Percentiles rank a stretch among this genome's conserved stretches.
Evolutionary conservation across 2,888 invertebrate genomes (phyloP).

Genomic region (Muscina levida): DNA sequence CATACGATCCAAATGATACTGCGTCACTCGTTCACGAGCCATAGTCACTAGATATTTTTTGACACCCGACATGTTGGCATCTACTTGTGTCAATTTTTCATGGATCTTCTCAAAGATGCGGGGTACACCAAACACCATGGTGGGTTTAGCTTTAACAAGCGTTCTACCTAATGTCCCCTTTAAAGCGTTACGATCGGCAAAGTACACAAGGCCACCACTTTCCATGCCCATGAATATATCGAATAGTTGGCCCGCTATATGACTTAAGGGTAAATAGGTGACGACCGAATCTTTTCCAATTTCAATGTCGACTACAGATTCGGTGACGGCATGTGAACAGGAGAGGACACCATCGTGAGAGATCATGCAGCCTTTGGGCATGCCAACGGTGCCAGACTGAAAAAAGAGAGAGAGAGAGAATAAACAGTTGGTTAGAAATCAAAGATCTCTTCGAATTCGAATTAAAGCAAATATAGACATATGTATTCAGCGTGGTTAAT

Average conservation of each 20-base stretch:
- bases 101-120: conserved; percentile 96
- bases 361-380: conserved; percentile 95
- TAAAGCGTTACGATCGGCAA: conserved; percentile 93
- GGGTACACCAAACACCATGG: conserved; percentile 91
- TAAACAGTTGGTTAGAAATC: too few species aligned
- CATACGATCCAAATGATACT: conserved; percentile 82
- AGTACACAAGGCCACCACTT: conserved; percentile 82
- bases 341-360: conserved; percentile 92
- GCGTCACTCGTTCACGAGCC: conserved; percentile 84
- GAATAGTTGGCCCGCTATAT: conserved; percentile 90
- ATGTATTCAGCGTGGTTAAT: too few species aligned
- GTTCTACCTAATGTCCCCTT: conserved; percentile 89
- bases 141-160: conserved; percentile 87
- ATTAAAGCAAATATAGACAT: too few species aligned
- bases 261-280: conserved; percentile 92
- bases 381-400: conserved; percentile 92
- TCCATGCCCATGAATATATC: conserved; percentile 84
- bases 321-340: conserved; percentile 82
- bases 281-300: conserved; percentile 83
- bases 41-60: conserved; percentile 85
- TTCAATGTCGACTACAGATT: conserved; percentile 80
- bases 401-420: conserved; percentile 72
- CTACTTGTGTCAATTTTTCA: conserved; percentile 89
- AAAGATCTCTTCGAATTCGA: too few species aligned
- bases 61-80: conserved; percentile 84